A percentile compares a stretch with the other conserved stretches of the same genome.
Conservation (phyloP, 2,113 vertebrate species). For the Phylloscopus trochilus region DNA sequence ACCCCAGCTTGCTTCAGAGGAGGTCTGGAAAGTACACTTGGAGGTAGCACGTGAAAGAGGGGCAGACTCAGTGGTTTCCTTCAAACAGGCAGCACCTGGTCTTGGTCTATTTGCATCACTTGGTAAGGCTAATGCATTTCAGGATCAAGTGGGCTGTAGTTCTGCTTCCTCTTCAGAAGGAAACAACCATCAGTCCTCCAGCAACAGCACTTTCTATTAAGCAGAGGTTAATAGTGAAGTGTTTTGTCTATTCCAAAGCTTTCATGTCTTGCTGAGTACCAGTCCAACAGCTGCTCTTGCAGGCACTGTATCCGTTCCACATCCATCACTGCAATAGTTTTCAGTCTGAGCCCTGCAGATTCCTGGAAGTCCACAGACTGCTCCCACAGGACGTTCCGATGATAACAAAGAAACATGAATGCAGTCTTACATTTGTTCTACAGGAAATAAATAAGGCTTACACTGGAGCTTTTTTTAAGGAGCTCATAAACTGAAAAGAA, state of each 20-base stretch:
- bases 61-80: neutral
- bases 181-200: neutral
- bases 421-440: neutral
- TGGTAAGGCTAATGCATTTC: neutral
- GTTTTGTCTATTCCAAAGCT: neutral
- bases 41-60: neutral
- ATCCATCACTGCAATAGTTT: neutral
- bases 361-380: neutral
- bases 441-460: neutral
- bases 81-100: accelerated
- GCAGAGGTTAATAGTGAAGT: neutral
- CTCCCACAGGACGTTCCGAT: neutral
- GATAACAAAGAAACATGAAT: neutral
- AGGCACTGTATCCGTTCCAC: neutral
- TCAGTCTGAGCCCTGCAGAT: neutral
- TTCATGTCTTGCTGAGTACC: neutral
- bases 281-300: neutral
- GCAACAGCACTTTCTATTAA: neutral
- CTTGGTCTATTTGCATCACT: neutral
- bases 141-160: neutral
- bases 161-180: neutral
- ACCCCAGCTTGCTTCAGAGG: neutral
- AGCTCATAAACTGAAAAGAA: neutral
- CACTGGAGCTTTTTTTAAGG: neutral
- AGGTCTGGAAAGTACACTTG: neutral